Evolutionary conservation across 2,888 invertebrate species (phyloP).

Genomic region (Strigamia maritima): DNA sequence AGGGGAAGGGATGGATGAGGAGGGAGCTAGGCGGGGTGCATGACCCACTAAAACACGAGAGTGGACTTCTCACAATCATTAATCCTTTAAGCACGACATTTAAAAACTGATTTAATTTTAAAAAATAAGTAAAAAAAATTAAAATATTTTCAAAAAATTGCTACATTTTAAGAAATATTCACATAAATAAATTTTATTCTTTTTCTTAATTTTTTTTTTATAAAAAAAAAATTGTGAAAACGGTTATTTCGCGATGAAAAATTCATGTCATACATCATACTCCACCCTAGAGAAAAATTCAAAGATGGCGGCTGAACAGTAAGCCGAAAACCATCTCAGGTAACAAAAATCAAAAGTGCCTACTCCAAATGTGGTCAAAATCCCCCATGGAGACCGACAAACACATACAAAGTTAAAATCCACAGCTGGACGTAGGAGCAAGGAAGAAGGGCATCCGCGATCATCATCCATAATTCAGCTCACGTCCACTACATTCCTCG

Average conservation of each 20-base stretch:
- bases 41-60: slow-evolving; percentile 19
- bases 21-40: slow-evolving; percentile 13
- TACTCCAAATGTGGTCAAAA: slow-evolving; percentile 11
- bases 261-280: neutral
- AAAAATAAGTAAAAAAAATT: neutral
- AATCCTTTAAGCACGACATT: neutral
- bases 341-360: slow-evolving; percentile 23
- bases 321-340: slow-evolving; percentile 5
- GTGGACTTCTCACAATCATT: neutral
- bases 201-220: neutral
- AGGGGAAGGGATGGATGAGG: slow-evolving; percentile 16
- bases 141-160: neutral
- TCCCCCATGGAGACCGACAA: slow-evolving; percentile 23
- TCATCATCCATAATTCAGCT: neutral
- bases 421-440: neutral
- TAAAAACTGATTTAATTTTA: neutral
- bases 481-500: slow-evolving; percentile 19
- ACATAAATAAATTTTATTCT: neutral
- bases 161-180: neutral
- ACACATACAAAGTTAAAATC: slow-evolving; percentile 23
- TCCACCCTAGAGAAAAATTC: neutral
- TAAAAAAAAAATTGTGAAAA: neutral
- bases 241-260: neutral
- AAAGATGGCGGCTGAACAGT: slow-evolving; percentile 2
- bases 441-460: neutral